Evolutionary conservation across 2,113 vertebrate species (phyloP), one percentile per base, ranked within the genome.

Genomic region (Rousettus leschenaultii): DNA sequence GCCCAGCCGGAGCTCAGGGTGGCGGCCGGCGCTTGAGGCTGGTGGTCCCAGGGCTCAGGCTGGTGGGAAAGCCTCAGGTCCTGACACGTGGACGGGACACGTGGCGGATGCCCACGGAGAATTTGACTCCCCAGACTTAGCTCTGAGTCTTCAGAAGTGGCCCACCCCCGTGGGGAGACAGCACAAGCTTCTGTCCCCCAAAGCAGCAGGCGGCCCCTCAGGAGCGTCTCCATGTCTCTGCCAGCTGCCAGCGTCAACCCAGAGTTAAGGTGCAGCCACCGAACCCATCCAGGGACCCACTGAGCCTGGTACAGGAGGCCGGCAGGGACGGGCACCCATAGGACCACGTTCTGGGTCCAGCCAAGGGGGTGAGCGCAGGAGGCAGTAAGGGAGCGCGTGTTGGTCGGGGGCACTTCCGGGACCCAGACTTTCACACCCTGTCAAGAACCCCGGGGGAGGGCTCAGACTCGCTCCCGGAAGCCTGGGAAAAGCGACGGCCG

Each of bases 181-280:
- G 4, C 3, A 14, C 9, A 28, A 33, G 30, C 4, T 11, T 26
- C 22, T 59, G 22, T 40, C 78, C 53, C 78, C 10, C 8, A 11
- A 26, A 24, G 24, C 78, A 19, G 2, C 9, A 33, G 38, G 57
- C 4, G 38, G 3, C 30, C 40, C 61, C 21, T 5, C 7, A 3
- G 40, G 28, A 33, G 33, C 16, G 35, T 40, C 21, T 13, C 61
- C 3, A 26, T 4, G 70, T 22, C 63, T 43, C 14, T 45, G 35
- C 48, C 30, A 28, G 35, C 14, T 57, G n/a, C 51, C 28, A n/a
- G 35, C 18, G 35, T 70, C 7, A 8, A 7, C 10, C 48, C 28
- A 5, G 7, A 45, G n/a, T 30, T 22, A 11, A 14, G 57, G 21
- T 24, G 26, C 59, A 40, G 16, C 3, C 0, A 16, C 8, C 10